Evolutionary conservation across 2,113 vertebrate species (phyloP).

Genomic region (human): GRCh38 chr13:40776501-40777000

Average conservation of each 20-base stretch:
- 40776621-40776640: neutral
- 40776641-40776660: neutral
- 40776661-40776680: neutral
- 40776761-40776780: neutral
- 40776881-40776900: neutral
- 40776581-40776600: neutral
- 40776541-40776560: neutral
- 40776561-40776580: neutral
- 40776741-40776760: neutral
- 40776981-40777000: neutral
- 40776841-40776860: neutral
- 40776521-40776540: no score
- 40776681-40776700: neutral
- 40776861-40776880: neutral
- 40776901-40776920: neutral
- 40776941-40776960: neutral
- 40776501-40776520: no score
- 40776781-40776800: neutral
- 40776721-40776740: neutral
- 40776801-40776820: neutral
- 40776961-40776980: neutral
- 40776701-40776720: neutral
- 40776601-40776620: neutral
- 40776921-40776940: neutral
- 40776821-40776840: neutral